These are phyloP conservation scores for Seira musarum DNA, from an alignment of 2,888 invertebrate species.

Conservation along the genomic window DNA sequence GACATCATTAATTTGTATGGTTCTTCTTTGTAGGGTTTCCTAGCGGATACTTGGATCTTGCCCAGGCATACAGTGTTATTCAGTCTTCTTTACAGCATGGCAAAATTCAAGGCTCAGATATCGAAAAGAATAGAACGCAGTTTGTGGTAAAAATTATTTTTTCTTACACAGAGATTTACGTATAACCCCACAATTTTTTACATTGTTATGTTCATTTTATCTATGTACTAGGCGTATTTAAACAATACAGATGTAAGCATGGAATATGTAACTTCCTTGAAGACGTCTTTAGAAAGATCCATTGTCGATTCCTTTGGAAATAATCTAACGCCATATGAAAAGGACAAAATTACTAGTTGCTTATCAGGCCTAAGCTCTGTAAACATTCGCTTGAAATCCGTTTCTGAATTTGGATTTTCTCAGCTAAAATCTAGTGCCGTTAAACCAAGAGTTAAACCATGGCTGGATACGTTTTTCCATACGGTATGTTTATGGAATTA, in stretches of 20 bases:
- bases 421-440: constrained; percentile 86
- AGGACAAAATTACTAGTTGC: constrained; percentile 83
- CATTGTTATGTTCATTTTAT: too few relatives aligned
- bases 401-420: constrained; percentile 85
- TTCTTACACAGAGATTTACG: too few relatives aligned
- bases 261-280: constrained; percentile 91
- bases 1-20: constrained; percentile 25
- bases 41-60: constrained; percentile 81
- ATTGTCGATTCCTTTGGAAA: constrained; percentile 75
- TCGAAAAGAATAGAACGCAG: constrained; percentile 83
- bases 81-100: constrained; percentile 87
- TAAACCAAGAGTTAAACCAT: constrained; percentile 86
- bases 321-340: constrained; percentile 77
- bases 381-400: constrained; percentile 77
- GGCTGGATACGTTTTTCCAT: constrained; percentile 83
- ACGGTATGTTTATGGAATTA: constrained; percentile 47
- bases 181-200: too few relatives aligned
- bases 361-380: constrained; percentile 78
- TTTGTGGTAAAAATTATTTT: constrained; percentile 88
- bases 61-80: constrained; percentile 87
- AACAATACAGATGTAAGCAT: constrained; percentile 94
- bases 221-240: constrained; percentile 86
- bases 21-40: constrained; percentile 66
- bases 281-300: constrained; percentile 82
- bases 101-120: constrained; percentile 83